Evolutionary conservation across 2,797 vertebrate species (phyloP), one percentile per base, ranked within the genome.

Genomic region (Artibeus lituratus): DNA sequence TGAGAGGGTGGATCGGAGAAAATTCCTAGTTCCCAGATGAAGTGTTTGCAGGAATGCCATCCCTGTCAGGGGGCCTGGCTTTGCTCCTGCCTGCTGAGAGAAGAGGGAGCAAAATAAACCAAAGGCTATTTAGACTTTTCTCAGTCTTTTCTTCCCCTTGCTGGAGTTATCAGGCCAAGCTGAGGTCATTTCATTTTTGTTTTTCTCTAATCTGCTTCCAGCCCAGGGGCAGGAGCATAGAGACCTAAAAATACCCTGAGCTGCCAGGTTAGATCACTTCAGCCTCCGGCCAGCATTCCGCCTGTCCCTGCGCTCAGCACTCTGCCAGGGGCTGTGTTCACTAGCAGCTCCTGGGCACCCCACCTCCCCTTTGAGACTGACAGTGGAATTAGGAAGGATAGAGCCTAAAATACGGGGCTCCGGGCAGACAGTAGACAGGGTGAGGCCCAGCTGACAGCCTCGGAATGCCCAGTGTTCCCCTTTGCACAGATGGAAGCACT

Each of bases 201-300:
- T 87, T 84, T 82, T 80, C 93, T 96, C 2, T 1, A 70, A 97
- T 97, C 94, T 76, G 87, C 87, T 97, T 97, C 96, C 76, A 96
- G 95, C 95, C 73, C 88, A 80, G 44, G 67, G 85, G 53, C 55
- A 49, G 74, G 26, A 57, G 57, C 35, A 70, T 47, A 83, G 96
- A 82, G 19, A 86, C 94, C 97, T 96, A 96, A 96, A 98, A 97
- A 96, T 93, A 96, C 67, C 4, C 4, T 3, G 77, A n/a, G 32
- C 29, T 15, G 86, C 96, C 96, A 93, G 70, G 65, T 53, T 29
- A 8, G 74, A 85, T 97, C 84, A 85, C 89, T 65, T 47, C 47
- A 93, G 37, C 26, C 24, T 7, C 59, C 55, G 47, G 67, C 67
- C 88, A 29, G 42, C 7, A 3, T 32, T 53, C 55, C 24, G 7